A percentile compares a stretch with the other conserved stretches of the same genome.
These are phyloP conservation scores for Drymodes brunneopygia DNA, from an alignment of 2,113 vertebrate species.

Conservation along the genomic window DNA sequence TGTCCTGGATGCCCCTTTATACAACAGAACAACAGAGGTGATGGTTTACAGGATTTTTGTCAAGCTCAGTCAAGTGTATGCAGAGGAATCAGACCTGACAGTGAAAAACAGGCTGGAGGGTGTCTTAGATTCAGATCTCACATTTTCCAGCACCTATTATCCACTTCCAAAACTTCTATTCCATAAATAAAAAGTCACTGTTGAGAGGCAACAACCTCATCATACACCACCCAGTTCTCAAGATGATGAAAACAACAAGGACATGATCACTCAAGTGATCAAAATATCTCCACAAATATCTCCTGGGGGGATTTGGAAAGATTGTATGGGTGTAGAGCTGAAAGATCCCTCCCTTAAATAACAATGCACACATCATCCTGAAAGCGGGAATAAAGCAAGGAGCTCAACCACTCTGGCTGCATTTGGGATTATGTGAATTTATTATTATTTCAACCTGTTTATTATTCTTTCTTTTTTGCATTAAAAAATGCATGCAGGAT, in stretches of 20 bases:
- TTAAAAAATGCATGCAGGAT: not conserved
- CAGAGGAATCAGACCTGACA: rapidly evolving
- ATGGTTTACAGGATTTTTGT: not conserved
- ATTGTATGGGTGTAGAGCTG: not conserved
- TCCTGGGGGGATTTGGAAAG: not conserved
- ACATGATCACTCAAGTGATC: not conserved
- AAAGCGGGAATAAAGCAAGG: not conserved
- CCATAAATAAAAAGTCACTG: not conserved
- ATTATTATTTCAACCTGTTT: not conserved
- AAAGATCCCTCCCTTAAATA: not conserved
- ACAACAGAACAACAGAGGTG: not conserved
- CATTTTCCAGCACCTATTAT: not conserved
- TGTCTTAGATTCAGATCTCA: not conserved
- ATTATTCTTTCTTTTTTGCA: not conserved
- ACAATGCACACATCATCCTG: rapidly evolving
- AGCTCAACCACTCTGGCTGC: not conserved
- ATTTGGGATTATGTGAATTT: not conserved
- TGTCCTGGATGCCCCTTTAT: not conserved
- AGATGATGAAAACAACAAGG: not conserved
- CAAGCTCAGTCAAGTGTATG: rapidly evolving
- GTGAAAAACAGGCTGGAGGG: not conserved
- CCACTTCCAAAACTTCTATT: not conserved
- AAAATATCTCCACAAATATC: not conserved
- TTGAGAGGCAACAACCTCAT: not conserved
- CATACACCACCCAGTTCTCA: not conserved